A percentile compares a stretch with the other conserved stretches of the same genome.
Conservation (phyloP, 2,888 invertebrate species). For the Hirtodrosophila confusa region DNA sequence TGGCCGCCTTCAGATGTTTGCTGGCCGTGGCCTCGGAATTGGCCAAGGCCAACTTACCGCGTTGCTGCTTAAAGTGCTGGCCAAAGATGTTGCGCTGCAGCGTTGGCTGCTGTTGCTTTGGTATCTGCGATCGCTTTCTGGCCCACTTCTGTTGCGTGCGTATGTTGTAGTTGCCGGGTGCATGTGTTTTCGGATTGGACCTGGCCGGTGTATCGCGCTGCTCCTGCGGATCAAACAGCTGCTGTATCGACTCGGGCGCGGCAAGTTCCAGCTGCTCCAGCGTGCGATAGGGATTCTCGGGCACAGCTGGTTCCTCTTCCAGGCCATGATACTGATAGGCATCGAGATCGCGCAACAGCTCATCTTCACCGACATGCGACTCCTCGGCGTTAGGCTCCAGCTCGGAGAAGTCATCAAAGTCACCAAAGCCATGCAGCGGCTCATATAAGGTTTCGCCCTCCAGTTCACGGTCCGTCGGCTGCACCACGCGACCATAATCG, state of each 20-base stretch:
- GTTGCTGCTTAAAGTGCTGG: conserved; percentile 73
- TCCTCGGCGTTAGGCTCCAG: conserved; percentile 62
- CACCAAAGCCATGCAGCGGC: conserved; percentile 66
- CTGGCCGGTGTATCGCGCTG: conserved; percentile 51
- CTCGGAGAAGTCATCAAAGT: conserved; percentile 76
- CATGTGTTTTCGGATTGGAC: conserved; percentile 48
- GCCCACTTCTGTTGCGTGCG: conserved; percentile 81
- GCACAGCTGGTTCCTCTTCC: conserved; percentile 64
- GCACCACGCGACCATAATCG: conserved; percentile 77
- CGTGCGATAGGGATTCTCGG: conserved; percentile 72
- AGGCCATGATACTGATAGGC: conserved; percentile 78
- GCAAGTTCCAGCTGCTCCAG: conserved; percentile 73
- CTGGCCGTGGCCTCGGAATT: conserved; percentile 80
- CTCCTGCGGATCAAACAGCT: conserved; percentile 78
- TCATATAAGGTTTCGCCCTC: conserved; percentile 56
- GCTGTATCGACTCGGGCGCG: conserved; percentile 74
- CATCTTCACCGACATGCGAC: conserved; percentile 70
- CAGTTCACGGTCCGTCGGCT: conserved; percentile 63
- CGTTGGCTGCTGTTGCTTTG: conserved; percentile 54
- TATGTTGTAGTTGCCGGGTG: conserved; percentile 65
- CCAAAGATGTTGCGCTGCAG: conserved; percentile 77
- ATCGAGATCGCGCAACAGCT: conserved; percentile 74
- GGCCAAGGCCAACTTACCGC: conserved; percentile 69
- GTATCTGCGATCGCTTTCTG: conserved; percentile 77
- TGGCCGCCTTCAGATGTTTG: conserved; percentile 63